Conservation (phyloP, 2,113 vertebrate species). For the Limanda limanda region DNA sequence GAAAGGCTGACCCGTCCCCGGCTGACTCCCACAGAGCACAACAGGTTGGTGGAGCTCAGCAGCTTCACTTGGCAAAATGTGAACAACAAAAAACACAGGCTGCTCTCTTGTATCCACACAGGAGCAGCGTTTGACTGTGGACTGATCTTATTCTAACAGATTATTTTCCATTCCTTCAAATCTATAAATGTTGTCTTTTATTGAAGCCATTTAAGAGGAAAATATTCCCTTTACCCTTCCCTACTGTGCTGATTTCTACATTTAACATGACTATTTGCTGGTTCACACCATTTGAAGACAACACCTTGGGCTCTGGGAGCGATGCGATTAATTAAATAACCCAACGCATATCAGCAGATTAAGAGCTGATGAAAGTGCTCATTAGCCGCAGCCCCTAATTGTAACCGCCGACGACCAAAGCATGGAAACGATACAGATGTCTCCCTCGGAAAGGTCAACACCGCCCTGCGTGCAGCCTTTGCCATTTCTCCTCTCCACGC, state of each 20-base stretch:
- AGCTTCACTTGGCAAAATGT: constrained; percentile 44
- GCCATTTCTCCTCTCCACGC: constrained; percentile 16
- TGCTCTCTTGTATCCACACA: constrained; percentile 25
- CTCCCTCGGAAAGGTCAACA: constrained; percentile 56
- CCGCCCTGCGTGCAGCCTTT: constrained; percentile 39
- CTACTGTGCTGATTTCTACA: too few species aligned
- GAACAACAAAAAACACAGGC: constrained; percentile 19
- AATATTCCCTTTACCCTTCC: too few species aligned
- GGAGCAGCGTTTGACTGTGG: not conserved
- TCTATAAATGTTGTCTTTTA: not conserved
- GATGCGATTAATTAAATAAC: not conserved
- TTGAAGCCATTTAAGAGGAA: too few species aligned
- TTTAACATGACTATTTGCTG: not conserved
- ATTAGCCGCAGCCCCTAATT: constrained; percentile 7
- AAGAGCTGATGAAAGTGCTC: constrained; percentile 3
- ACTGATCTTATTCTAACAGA: constrained; percentile 15
- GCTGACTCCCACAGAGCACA: constrained; percentile 66
- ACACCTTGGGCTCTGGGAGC: not conserved
- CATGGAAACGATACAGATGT: constrained; percentile 19
- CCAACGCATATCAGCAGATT: not conserved
- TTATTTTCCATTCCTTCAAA: constrained; percentile 1
- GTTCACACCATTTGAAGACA: not conserved
- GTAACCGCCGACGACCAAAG: constrained; percentile 16
- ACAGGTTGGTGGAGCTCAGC: constrained; percentile 68
- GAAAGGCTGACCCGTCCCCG: constrained; percentile 54